phyloP scores from a whole-genome alignment of 2,888 invertebrate species.

The Ptychoptera contaminata region DNA sequence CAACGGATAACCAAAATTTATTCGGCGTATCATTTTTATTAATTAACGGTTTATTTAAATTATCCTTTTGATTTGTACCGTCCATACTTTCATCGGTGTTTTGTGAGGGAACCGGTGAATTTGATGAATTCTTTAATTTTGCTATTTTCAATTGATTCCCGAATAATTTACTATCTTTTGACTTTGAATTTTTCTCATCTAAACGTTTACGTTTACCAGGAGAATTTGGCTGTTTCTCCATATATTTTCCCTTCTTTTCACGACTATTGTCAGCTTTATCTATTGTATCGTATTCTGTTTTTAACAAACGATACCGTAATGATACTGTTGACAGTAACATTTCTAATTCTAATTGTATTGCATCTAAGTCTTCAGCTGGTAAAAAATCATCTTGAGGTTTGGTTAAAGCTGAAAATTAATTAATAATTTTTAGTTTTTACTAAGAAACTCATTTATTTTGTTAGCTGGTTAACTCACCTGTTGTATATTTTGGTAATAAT shows the following conservation, averaged over 20 bases:
- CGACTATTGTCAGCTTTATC: slow-evolving; percentile 40
- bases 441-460: not conserved
- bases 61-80: slow-evolving; percentile 36
- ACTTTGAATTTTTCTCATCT: slow-evolving; percentile 39
- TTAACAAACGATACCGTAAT: slow-evolving; percentile 61
- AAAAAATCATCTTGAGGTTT: slow-evolving; percentile 59
- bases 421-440: slow-evolving; percentile 3
- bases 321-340: slow-evolving; percentile 69
- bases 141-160: slow-evolving; percentile 39
- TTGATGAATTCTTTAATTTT: slow-evolving; percentile 33
- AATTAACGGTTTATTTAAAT: slow-evolving; percentile 44
- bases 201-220: slow-evolving; percentile 24
- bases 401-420: slow-evolving; percentile 34
- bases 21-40: slow-evolving; percentile 87
- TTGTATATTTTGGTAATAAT: slow-evolving; percentile 48
- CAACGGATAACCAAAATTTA: slow-evolving; percentile 89
- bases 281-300: slow-evolving; percentile 53
- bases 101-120: slow-evolving; percentile 30
- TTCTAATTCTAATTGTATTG: slow-evolving; percentile 75
- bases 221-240: slow-evolving; percentile 10
- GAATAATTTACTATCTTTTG: slow-evolving; percentile 37
- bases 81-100: slow-evolving; percentile 29
- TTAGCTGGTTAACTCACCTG: slow-evolving; percentile 20
- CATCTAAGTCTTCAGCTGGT: slow-evolving; percentile 77
- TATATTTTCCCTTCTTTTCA: slow-evolving; percentile 22